Conservation (phyloP, 2,797 vertebrate genomes). For the Lophius americanus region DNA sequence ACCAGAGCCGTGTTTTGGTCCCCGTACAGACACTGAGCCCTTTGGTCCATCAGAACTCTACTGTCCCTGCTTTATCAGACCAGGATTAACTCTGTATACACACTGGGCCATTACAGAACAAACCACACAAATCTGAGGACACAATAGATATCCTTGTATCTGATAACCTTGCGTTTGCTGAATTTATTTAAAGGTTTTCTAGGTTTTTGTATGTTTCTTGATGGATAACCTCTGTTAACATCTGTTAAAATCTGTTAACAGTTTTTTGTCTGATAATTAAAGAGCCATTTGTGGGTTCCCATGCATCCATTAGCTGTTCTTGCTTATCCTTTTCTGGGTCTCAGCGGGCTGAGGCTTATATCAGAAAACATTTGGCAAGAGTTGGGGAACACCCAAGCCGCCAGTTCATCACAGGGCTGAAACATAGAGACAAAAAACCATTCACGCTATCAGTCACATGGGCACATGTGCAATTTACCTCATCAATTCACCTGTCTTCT, state of each 20-base stretch:
- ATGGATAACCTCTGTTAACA: slow-evolving; percentile 26
- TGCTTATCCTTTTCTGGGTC: no score
- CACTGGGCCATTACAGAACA: slow-evolving; percentile 56
- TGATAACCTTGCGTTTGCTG: slow-evolving; percentile 60
- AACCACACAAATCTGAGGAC: slow-evolving; percentile 32
- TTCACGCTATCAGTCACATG: no score
- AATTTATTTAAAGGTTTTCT: slow-evolving; percentile 45
- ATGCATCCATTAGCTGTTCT: not conserved
- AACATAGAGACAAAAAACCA: no score
- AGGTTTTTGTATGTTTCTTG: slow-evolving; percentile 31
- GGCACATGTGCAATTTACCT: no score
- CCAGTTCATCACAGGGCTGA: no score
- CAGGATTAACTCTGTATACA: slow-evolving; percentile 68
- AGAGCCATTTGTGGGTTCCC: slow-evolving; percentile 38
- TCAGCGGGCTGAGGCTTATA: no score
- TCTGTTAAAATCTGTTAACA: slow-evolving; percentile 40
- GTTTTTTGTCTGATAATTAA: slow-evolving; percentile 27
- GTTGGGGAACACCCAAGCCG: no score
- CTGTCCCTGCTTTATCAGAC: slow-evolving; percentile 54
- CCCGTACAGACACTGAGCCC: slow-evolving; percentile 38
- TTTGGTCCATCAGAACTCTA: slow-evolving; percentile 41
- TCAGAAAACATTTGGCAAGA: no score
- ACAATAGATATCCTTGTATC: slow-evolving; percentile 64
- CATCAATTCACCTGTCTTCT: no score
- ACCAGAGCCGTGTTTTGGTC: slow-evolving; percentile 61